phyloP scores from a whole-genome alignment of 2,113 vertebrate genomes.

The Rattus rattus region DNA sequence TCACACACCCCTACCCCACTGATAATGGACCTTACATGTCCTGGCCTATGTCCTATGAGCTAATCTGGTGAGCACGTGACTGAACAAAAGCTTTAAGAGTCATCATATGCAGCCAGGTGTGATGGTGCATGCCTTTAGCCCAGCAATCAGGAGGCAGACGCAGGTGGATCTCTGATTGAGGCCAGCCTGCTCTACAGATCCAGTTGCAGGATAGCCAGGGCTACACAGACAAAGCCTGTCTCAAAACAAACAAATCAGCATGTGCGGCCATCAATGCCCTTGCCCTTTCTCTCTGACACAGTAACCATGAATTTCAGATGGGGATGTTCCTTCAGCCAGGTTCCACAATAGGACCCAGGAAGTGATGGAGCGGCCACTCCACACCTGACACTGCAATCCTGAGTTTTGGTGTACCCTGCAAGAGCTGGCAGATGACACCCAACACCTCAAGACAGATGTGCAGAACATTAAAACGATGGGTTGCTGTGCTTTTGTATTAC shows the following conservation, averaged over 20 bases:
- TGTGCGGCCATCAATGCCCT: background rate
- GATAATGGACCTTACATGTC: background rate
- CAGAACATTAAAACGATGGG: slow-evolving; percentile 45
- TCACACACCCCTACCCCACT: background rate
- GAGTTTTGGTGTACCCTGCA: slow-evolving; percentile 14
- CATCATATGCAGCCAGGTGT: too few relatives aligned
- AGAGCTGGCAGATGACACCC: background rate
- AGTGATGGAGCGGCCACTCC: background rate
- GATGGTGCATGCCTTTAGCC: background rate
- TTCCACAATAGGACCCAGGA: background rate
- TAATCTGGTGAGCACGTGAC: background rate
- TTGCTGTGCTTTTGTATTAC: background rate
- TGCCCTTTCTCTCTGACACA: background rate
- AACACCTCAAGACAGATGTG: background rate
- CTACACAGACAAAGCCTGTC: background rate
- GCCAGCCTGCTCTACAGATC: background rate
- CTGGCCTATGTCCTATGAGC: background rate
- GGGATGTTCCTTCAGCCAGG: background rate
- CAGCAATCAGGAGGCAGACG: background rate
- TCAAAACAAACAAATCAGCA: background rate
- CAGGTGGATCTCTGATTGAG: background rate
- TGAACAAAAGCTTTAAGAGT: slow-evolving; percentile 8
- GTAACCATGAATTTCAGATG: background rate
- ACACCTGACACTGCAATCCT: background rate
- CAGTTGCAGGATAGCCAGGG: background rate